phyloP scores from a whole-genome alignment of 2,888 invertebrate genomes.

The Ochropleura leucogaster region DNA sequence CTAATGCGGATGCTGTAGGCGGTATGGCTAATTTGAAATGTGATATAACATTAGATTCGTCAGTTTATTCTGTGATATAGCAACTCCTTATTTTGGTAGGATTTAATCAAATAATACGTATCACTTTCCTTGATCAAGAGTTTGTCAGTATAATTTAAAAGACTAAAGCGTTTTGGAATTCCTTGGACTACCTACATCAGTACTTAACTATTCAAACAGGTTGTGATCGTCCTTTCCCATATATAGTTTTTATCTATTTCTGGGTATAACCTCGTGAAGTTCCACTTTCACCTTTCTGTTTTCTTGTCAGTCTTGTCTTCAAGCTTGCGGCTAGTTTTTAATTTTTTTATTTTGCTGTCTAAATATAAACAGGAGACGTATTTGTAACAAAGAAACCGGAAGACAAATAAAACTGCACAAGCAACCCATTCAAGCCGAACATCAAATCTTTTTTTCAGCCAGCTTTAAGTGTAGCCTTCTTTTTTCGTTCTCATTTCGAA shows the following conservation, averaged over 20 bases:
- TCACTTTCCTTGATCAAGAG: neutral
- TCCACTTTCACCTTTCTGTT: neutral
- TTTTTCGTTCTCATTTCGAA: constrained; percentile 38
- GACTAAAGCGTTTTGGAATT: neutral
- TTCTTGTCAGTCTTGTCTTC: neutral
- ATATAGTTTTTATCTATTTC: neutral
- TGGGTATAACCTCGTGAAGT: neutral
- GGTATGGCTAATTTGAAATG: neutral
- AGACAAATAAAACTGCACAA: constrained; percentile 6
- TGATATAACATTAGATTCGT: constrained; percentile 20
- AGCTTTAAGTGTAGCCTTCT: constrained; percentile 11
- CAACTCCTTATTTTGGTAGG: neutral
- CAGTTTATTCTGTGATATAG: neutral
- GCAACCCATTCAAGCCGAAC: constrained; percentile 3
- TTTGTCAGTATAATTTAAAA: neutral
- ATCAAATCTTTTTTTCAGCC: constrained; percentile 25
- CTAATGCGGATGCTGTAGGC: neutral
- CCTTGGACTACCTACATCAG: neutral
- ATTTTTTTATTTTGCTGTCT: neutral
- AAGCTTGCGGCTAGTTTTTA: neutral
- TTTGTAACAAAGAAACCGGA: constrained; percentile 3
- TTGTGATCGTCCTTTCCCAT: neutral
- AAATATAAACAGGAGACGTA: constrained; percentile 1
- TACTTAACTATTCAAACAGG: neutral
- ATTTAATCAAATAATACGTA: neutral